A percentile compares a stretch with the other conserved stretches of the same genome.
Evolutionary conservation across 2,113 vertebrate species (phyloP).

Genomic region (Callipepla squamata): DNA sequence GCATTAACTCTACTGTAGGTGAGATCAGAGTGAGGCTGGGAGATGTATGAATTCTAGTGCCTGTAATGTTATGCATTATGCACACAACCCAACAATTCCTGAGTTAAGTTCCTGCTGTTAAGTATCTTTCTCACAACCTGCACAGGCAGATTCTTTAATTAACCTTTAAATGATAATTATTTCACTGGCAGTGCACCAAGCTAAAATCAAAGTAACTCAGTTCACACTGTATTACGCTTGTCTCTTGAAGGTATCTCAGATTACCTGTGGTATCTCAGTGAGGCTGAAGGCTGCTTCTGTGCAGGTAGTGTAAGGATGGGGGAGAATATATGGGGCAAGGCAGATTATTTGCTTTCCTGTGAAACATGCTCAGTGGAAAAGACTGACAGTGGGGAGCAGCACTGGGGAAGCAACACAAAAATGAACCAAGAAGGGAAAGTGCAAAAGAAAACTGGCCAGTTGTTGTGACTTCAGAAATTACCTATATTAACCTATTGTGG

Average conservation of each 20-base stretch:
- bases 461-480: not conserved
- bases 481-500: not conserved
- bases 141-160: constrained; percentile 71
- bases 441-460: not conserved
- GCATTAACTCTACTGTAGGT: not conserved
- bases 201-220: constrained; percentile 45
- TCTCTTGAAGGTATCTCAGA: constrained; percentile 15
- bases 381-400: not conserved
- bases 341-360: not conserved
- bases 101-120: constrained; percentile 57
- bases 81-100: constrained; percentile 26
- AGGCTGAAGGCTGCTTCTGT: not conserved
- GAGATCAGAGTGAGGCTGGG: constrained; percentile 20
- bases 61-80: constrained; percentile 58
- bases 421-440: not conserved
- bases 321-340: not conserved
- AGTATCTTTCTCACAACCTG: constrained; percentile 65
- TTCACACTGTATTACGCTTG: constrained; percentile 20
- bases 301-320: not conserved
- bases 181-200: constrained; percentile 59
- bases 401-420: not conserved
- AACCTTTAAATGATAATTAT: constrained; percentile 78
- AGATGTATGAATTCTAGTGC: constrained; percentile 2
- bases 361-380: not conserved
- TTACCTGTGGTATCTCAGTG: not conserved